These are phyloP conservation scores for Apistogramma diplotaenia DNA, from an alignment of 2,113 vertebrate genomes.

Conservation along the genomic window DNA sequence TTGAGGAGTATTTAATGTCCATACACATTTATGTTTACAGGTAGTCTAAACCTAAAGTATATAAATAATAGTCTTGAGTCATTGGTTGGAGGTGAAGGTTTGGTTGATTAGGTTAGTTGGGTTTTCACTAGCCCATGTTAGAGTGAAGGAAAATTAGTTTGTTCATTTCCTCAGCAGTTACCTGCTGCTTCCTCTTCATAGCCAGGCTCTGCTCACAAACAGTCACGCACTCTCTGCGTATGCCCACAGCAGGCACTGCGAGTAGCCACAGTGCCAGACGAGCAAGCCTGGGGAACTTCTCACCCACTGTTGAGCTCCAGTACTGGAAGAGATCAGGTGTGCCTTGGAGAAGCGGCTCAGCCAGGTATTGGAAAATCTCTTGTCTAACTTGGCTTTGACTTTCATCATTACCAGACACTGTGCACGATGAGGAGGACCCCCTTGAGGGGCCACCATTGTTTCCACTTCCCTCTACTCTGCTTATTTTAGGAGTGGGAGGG, in stretches of 20 bases:
- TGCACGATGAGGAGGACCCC: slow-evolving; percentile 20
- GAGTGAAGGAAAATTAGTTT: slow-evolving; percentile 99
- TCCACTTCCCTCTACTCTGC: slow-evolving; percentile 77
- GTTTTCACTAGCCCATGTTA: slow-evolving; percentile 89
- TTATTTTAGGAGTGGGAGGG: slow-evolving; percentile 81
- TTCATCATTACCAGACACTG: slow-evolving; percentile 49
- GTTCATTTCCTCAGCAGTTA: slow-evolving; percentile 97
- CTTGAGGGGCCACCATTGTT: slow-evolving; percentile 46
- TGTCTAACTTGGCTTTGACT: slow-evolving; percentile 84
- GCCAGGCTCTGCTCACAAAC: slow-evolving; percentile 95
- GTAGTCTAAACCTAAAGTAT: slow-evolving; percentile 65
- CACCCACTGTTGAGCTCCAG: slow-evolving; percentile 89
- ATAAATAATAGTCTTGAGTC: slow-evolving; percentile 73
- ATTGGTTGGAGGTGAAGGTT: slow-evolving; percentile 64
- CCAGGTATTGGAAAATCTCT: slow-evolving; percentile 83
- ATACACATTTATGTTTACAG: slow-evolving; percentile 66
- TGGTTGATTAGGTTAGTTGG: slow-evolving; percentile 45
- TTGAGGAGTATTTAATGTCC: slow-evolving; percentile 61
- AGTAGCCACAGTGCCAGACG: slow-evolving; percentile 96
- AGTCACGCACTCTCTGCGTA: slow-evolving; percentile 88
- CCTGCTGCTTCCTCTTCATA: slow-evolving; percentile 90
- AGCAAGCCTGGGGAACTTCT: slow-evolving; percentile 92
- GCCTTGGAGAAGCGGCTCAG: slow-evolving; percentile 77
- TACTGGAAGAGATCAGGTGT: slow-evolving; percentile 95
- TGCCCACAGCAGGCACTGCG: slow-evolving; percentile 93